A percentile compares a stretch with the other conserved stretches of the same genome.
These are phyloP conservation scores for Fistularia tabacaria DNA, from an alignment of 2,797 vertebrate species.

Conservation along the genomic window DNA sequence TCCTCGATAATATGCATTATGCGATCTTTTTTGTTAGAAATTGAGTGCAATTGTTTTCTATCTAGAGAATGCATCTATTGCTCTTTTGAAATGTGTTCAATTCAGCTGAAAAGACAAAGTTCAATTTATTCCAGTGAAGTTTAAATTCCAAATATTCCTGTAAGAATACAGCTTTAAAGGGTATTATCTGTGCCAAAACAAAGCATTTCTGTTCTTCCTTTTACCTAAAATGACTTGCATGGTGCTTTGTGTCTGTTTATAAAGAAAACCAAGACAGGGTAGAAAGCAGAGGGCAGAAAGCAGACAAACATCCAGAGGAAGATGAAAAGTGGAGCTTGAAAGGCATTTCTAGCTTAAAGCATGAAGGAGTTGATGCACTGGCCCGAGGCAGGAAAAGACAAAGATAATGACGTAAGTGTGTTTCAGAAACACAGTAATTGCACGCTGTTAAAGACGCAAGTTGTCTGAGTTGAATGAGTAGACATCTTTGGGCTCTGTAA, in stretches of 20 bases:
- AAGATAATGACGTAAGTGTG: constrained; percentile 23
- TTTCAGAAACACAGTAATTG: constrained; percentile 43
- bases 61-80: too few relatives aligned
- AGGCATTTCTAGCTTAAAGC: constrained; percentile 45
- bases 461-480: constrained; percentile 18
- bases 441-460: constrained; percentile 23
- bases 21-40: too few relatives aligned
- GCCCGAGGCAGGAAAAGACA: constrained; percentile 20
- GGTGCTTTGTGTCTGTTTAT: too few relatives aligned
- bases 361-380: constrained; percentile 32
- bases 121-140: not conserved
- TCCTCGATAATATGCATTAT: too few relatives aligned
- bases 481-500: constrained; percentile 14
- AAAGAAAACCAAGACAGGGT: too few relatives aligned
- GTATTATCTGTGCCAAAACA: not conserved
- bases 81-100: not conserved
- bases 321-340: constrained; percentile 26
- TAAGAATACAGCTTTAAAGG: constrained; percentile 1
- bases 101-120: constrained; percentile 5
- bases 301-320: constrained; percentile 6
- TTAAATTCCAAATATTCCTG: constrained; percentile 1
- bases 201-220: too few relatives aligned
- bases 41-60: too few relatives aligned
- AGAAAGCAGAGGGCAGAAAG: too few relatives aligned
- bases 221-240: too few relatives aligned